Evolutionary conservation across 2,888 invertebrate species (phyloP).

Genomic region (Heteromurus nitidus): DNA sequence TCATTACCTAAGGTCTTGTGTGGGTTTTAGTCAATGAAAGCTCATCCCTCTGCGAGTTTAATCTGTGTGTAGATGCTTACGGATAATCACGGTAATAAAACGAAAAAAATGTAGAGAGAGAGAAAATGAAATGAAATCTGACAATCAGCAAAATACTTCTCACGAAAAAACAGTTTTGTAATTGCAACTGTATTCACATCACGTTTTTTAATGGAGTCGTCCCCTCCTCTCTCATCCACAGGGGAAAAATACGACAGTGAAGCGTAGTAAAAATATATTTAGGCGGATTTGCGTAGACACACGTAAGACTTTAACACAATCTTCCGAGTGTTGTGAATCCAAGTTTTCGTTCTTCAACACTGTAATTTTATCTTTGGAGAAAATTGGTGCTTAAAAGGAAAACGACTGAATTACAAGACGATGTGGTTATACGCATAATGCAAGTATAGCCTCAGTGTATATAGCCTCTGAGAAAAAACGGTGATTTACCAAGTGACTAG

Average conservation of each 20-base stretch:
- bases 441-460: not conserved
- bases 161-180: constrained; percentile 64
- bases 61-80: no score
- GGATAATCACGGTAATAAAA: constrained; percentile 50
- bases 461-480: constrained; percentile 57
- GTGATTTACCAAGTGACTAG: constrained; percentile 63
- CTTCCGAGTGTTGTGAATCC: not conserved
- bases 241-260: no score
- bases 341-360: not conserved
- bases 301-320: no score
- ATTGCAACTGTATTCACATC: constrained; percentile 63
- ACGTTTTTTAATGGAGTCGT: constrained; percentile 58
- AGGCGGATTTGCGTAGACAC: not conserved
- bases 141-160: constrained; percentile 62
- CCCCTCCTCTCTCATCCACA: constrained; percentile 10
- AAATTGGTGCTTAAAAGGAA: not conserved
- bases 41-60: constrained; percentile 15
- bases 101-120: constrained; percentile 48
- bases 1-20: no score
- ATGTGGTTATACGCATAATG: not conserved
- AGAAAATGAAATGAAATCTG: constrained; percentile 64
- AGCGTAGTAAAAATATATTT: no score
- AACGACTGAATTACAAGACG: not conserved
- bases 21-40: constrained; percentile 31
- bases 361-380: not conserved